Base-by-base conservation (phyloP, 1,140 invertebrate genomes). In the Drosophila azteca region DNA sequence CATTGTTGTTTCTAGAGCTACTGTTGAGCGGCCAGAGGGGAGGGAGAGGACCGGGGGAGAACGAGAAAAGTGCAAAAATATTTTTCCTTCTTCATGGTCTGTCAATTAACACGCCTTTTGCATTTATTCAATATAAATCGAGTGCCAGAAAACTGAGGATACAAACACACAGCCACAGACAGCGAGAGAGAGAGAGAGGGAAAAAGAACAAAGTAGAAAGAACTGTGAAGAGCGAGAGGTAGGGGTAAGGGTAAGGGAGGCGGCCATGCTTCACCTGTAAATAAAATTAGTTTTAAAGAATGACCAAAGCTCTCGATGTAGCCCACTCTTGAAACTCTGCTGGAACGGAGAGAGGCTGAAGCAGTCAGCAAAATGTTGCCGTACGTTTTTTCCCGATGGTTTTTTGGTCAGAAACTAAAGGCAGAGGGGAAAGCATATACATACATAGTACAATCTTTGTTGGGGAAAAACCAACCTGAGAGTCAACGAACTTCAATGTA, bases 61-160 rank as follows among this genome's bases (percentile, higher is more conserved):
- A 24, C 63, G 31, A 64, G 71, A 77, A 77, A 77, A 85, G 81
- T 87, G 79, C 78, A 87, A 82, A 85, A 76, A 82, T 79, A 79
- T 88, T 83, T 84, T 69, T 88, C 49, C 63, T 70, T 65, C 76
- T 88, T 88, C 83, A 88, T 88, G 83, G 83, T 88, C 83, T 88
- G 83, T 79, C 83, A 88, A 88, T 88, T 88, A 88, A 88, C 83
- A 88, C 83, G 83, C 79, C 71, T 88, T 88, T 88, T 88, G 79
- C 84, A 88, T 88, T 88, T 83, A 83, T 83, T 88, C 84, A 88
- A 88, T 88, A 88, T 77, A 83, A 83, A 87, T 85, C 78, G 83
- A 79, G 83, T 72, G 76, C 17, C 53, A 48, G 49, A 7, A 20
- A 17, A 15, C 24, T 26, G 4, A 13, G 11, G 11, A 39, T 39